Conservation (phyloP, 2,797 vertebrate genomes). For the Masticophis lateralis region DNA sequence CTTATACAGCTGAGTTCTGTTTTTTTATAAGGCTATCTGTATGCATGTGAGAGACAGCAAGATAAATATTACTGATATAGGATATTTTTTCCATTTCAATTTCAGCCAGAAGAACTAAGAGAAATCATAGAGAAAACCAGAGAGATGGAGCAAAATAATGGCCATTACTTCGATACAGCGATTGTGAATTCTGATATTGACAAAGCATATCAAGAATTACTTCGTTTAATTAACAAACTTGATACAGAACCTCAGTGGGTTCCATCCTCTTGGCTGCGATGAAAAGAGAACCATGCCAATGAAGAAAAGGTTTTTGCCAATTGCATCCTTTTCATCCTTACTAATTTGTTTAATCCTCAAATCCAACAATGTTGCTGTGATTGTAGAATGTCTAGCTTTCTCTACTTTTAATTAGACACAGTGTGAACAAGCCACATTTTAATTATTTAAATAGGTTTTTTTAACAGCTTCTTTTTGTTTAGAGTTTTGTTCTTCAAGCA, state of each 20-base stretch:
- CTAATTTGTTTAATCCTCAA: constrained; percentile 13
- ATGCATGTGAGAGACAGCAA: neutral
- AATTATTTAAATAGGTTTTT: constrained; percentile 55
- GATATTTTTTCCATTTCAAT: constrained; percentile 43
- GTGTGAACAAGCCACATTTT: constrained; percentile 48
- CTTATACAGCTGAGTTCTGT: neutral
- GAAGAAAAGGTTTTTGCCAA: constrained; percentile 33
- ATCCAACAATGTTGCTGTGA: constrained; percentile 30
- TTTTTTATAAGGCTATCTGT: neutral
- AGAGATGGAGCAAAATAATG: constrained; percentile 97
- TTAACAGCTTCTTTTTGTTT: constrained; percentile 54
- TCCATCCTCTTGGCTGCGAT: constrained; percentile 93
- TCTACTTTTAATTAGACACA: constrained; percentile 54
- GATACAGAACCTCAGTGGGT: constrained; percentile 99
- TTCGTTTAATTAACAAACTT: constrained; percentile 94
- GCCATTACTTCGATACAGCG: constrained; percentile 92
- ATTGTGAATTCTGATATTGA: constrained; percentile 94
- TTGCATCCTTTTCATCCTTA: constrained; percentile 37
- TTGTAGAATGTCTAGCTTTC: constrained; percentile 42
- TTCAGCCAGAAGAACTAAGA: constrained; percentile 89
- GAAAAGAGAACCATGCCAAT: constrained; percentile 53
- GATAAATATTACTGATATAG: neutral
- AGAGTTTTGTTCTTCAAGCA: constrained; percentile 49
- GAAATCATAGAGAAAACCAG: constrained; percentile 96
- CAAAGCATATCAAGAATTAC: constrained; percentile 88